Evolutionary conservation across 2,888 invertebrate species (phyloP), one percentile per base, ranked within the genome.

Genomic region (Miltochrista miniata): DNA sequence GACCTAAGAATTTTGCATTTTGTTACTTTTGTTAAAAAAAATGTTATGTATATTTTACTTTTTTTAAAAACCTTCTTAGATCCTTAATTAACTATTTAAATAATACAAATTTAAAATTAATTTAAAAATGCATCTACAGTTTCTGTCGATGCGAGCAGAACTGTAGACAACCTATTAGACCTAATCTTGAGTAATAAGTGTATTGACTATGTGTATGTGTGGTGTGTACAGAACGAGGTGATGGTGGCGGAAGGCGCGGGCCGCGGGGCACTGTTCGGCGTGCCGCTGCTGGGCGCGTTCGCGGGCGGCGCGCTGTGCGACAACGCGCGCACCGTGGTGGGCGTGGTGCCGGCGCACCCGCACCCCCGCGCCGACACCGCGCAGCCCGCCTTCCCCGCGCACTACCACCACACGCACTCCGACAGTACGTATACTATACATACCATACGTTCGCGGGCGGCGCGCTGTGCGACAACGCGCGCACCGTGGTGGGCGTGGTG

Each of bases 391-490:
- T 48, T 58, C 45, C 62, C 70, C 51, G 64, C 74, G 51, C 59
- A 64, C 30, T 54, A 61, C 44, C 65, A 70, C 65, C 36, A 36
- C 15, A 12, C 12, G 1, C 15, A 10, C 36, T 15, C 36, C 14
- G 36, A 36, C 36, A 36, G 36, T 36, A 36, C 1, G 14, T 36
- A 36, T 15, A 33, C 31, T 9, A 15, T 14, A 1, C 11, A 13
- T 15, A 24, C 3, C 18, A 2, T 24, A 97, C 96, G 91, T 96
- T 94, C 86, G 92, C 94, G 33, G 94, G 94, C 35, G 95, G 96
- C 72, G 94, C 94, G 78, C 90, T 97, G 45, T 94, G 95, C 59
- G 95, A 95, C 72, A 97, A 97, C 92, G 90, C 96, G 51, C 93
- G 95, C 68, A 94, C 95, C 24, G 91, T 94, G 33, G 94, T 97